A percentile compares a stretch with the other conserved stretches of the same genome.
Conservation (phyloP, 2,797 vertebrate species). For the Aselliscus stoliczkanus region DNA sequence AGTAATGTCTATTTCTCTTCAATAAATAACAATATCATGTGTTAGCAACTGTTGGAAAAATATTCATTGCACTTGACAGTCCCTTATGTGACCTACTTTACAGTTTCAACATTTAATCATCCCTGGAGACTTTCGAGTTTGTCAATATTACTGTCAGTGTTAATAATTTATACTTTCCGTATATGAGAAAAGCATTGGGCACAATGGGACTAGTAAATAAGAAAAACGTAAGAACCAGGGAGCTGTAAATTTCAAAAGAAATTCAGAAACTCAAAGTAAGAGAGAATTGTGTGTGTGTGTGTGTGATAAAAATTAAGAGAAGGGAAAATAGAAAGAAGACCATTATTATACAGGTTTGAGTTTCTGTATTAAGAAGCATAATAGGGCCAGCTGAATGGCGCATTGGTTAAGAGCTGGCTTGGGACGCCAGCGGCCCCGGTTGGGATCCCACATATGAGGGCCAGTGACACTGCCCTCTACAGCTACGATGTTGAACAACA, state of each 20-base stretch:
- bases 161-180: slow-evolving; percentile 43
- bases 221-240: background rate
- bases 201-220: background rate
- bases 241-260: background rate
- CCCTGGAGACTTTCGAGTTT: background rate
- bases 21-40: background rate
- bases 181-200: background rate
- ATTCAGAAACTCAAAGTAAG: background rate
- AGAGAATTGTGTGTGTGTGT: background rate
- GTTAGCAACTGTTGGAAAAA: background rate
- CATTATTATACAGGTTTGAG: background rate
- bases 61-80: background rate
- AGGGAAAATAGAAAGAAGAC: background rate
- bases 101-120: slow-evolving; percentile 38
- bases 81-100: slow-evolving; percentile 17
- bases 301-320: background rate
- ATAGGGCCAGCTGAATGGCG: too few species aligned
- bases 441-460: too few species aligned
- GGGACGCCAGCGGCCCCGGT: too few species aligned
- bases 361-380: background rate
- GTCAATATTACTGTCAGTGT: background rate
- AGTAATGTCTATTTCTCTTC: background rate
- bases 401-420: too few species aligned
- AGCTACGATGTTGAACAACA: too few species aligned
- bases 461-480: too few species aligned